Conservation (phyloP, 2,888 invertebrate species). For the Epinotia demarniana region DNA sequence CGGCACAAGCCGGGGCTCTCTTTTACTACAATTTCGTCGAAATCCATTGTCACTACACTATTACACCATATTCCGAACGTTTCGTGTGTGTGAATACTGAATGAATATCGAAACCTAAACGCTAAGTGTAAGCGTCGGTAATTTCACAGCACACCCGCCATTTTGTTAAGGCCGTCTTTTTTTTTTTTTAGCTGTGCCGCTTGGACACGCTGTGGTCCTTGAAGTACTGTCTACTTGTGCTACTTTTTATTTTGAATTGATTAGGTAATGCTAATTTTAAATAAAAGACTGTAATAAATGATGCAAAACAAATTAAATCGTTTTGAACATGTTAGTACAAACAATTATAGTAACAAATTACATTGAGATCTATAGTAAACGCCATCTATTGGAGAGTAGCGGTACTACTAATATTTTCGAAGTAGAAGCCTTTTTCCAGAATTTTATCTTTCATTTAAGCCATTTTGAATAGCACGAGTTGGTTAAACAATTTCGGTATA, state of each 20-base stretch:
- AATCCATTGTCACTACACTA: slow-evolving; percentile 68
- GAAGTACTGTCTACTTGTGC: slow-evolving; percentile 4
- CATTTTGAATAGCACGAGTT: too few relatives aligned
- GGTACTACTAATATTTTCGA: neutral
- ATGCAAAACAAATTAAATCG: too few relatives aligned
- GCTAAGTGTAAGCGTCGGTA: slow-evolving; percentile 44
- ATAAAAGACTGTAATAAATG: too few relatives aligned
- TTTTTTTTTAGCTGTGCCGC: slow-evolving; percentile 27
- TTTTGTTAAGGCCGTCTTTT: slow-evolving; percentile 47
- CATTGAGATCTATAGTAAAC: neutral
- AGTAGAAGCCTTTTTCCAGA: too few relatives aligned
- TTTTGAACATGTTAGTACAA: too few relatives aligned
- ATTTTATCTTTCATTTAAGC: too few relatives aligned
- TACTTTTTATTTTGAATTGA: neutral
- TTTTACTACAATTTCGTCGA: slow-evolving; percentile 75
- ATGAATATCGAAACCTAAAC: slow-evolving; percentile 29
- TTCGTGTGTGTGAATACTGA: neutral
- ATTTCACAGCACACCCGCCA: slow-evolving; percentile 48
- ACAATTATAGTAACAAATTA: too few relatives aligned
- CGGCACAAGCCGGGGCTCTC: slow-evolving; percentile 80
- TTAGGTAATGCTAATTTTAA: neutral
- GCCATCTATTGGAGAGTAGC: slow-evolving; percentile 15
- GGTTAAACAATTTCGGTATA: too few relatives aligned
- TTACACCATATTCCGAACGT: slow-evolving; percentile 18
- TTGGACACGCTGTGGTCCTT: slow-evolving; percentile 1